These are phyloP conservation scores for Drosophila nr. perissopoda DNA, from an alignment of 2,888 invertebrate genomes.

Conservation along the genomic window DNA sequence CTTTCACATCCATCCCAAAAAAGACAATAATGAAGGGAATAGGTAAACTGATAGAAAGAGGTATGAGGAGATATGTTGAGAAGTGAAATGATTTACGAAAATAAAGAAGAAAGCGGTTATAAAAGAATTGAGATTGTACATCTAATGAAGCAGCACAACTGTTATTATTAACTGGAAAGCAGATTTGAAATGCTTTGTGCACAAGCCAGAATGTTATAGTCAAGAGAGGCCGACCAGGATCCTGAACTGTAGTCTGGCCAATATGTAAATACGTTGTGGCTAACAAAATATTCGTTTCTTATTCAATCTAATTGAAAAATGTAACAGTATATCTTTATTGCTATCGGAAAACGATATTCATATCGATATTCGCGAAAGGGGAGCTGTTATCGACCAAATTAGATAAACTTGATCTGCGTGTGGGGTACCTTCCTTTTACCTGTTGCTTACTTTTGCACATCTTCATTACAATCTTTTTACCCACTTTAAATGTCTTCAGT, in stretches of 20 bases:
- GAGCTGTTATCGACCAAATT: background rate
- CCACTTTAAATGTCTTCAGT: background rate
- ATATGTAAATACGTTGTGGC: background rate
- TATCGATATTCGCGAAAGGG: background rate
- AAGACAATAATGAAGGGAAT: no score
- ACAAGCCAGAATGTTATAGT: background rate
- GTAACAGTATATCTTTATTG: background rate
- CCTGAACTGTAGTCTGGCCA: background rate
- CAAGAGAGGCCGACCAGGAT: background rate
- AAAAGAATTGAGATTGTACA: no score
- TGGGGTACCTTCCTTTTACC: background rate
- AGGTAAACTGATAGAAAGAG: no score
- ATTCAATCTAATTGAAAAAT: no score
- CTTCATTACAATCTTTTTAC: background rate
- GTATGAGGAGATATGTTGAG: no score
- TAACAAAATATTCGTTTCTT: background rate
- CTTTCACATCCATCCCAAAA: no score
- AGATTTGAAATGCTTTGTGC: background rate
- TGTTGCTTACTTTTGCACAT: background rate
- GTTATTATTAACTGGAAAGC: no score
- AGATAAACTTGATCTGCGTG: background rate
- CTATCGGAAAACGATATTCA: background rate
- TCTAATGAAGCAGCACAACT: no score
- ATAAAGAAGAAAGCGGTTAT: no score
- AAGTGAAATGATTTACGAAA: no score